Conservation (phyloP, 1,140 invertebrate genomes). For the Ceratoteleas bidentatus region DNA sequence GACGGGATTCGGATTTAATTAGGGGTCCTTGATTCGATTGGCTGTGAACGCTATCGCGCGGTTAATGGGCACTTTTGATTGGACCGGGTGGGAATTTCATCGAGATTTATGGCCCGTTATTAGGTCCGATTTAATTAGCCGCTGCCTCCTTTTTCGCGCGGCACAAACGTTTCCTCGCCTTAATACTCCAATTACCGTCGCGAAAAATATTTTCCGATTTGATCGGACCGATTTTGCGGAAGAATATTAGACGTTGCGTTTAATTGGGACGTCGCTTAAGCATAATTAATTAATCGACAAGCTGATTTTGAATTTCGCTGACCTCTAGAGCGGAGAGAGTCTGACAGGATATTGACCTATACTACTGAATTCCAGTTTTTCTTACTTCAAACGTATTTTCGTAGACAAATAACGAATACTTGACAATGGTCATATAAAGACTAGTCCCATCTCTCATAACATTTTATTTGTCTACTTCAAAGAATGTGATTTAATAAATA, state of each 20-base stretch:
- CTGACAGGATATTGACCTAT: no score
- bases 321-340: no score
- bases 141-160: not conserved
- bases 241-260: not conserved
- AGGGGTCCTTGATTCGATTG: constrained; percentile 19
- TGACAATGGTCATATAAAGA: no score
- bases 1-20: constrained; percentile 26
- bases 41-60: constrained; percentile 2
- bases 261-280: no score
- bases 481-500: no score
- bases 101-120: constrained; percentile 5
- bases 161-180: not conserved
- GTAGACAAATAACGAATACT: no score
- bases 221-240: not conserved
- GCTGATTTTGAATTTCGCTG: no score
- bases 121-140: not conserved
- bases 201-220: not conserved
- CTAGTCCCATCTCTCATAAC: no score
- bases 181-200: not conserved
- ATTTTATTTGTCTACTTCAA: no score
- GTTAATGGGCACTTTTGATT: constrained; percentile 19
- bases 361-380: no score
- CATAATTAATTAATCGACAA: no score
- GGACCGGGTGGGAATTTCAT: constrained; percentile 7
- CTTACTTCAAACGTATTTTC: no score